phyloP scores from a whole-genome alignment of 1,140 invertebrate genomes.

The Heliconius himera region DNA sequence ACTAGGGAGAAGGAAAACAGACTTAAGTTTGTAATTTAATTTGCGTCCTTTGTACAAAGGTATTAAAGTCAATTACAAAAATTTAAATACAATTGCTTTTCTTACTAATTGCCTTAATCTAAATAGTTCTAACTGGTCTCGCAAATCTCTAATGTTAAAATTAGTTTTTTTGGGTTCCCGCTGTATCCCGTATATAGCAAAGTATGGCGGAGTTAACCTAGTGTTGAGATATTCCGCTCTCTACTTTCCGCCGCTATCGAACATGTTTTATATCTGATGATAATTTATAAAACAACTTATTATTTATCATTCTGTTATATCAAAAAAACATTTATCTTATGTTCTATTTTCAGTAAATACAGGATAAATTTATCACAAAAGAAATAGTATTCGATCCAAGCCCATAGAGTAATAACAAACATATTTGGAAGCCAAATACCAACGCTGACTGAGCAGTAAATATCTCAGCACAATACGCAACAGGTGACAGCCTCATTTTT shows the following conservation, averaged over 20 bases:
- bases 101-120: background rate
- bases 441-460: slow-evolving; percentile 4
- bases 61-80: slow-evolving; percentile 1
- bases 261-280: too few species aligned
- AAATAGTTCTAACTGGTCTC: background rate
- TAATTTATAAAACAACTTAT: too few species aligned
- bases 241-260: too few species aligned
- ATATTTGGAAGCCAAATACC: slow-evolving; percentile 11
- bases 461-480: slow-evolving; percentile 26
- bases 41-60: background rate
- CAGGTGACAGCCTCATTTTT: slow-evolving; percentile 32
- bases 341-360: too few species aligned
- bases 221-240: too few species aligned
- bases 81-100: slow-evolving; percentile 1
- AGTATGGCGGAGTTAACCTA: too few species aligned
- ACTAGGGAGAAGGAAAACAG: background rate
- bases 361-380: background rate
- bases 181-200: too few species aligned
- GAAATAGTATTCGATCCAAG: background rate
- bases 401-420: background rate
- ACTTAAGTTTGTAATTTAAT: slow-evolving; percentile 3
- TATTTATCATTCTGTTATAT: too few species aligned
- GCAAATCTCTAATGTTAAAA: background rate
- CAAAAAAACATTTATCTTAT: too few species aligned
- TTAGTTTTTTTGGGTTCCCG: background rate